These are phyloP conservation scores for Leptosomus discolor DNA, from an alignment of 2,113 vertebrate genomes.

Conservation along the genomic window DNA sequence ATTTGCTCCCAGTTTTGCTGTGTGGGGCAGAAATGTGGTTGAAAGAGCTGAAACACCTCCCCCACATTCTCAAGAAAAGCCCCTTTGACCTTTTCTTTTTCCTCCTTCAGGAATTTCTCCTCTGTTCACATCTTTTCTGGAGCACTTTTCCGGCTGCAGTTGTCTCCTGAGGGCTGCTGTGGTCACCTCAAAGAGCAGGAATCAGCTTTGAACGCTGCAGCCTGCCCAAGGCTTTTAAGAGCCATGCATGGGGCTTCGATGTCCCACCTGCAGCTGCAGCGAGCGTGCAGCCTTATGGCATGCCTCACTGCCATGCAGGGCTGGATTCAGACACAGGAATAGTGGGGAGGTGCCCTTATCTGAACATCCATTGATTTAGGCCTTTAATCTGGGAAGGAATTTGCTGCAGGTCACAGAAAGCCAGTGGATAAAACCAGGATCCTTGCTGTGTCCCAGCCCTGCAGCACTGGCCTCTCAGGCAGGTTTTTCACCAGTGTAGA, in stretches of 20 bases:
- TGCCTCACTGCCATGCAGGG: not conserved
- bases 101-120: not conserved
- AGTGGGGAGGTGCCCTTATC: not conserved
- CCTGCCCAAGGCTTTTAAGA: not conserved
- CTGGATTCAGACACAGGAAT: not conserved
- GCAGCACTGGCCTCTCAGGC: accelerated
- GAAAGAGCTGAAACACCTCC: not conserved
- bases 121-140: not conserved
- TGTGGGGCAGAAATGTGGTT: not conserved
- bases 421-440: not conserved
- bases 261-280: not conserved
- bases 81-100: not conserved
- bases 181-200: not conserved
- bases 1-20: not conserved
- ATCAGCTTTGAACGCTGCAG: not conserved
- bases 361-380: not conserved
- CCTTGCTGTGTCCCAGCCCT: accelerated
- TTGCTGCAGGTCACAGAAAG: not conserved
- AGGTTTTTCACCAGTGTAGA: not conserved
- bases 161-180: not conserved
- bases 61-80: not conserved
- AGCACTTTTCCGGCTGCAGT: not conserved
- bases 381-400: not conserved
- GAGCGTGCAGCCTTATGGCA: not conserved
- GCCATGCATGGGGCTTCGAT: accelerated